Conservation (phyloP, 2,797 vertebrate species). For the Pipistrellus pipistrellus region DNA sequence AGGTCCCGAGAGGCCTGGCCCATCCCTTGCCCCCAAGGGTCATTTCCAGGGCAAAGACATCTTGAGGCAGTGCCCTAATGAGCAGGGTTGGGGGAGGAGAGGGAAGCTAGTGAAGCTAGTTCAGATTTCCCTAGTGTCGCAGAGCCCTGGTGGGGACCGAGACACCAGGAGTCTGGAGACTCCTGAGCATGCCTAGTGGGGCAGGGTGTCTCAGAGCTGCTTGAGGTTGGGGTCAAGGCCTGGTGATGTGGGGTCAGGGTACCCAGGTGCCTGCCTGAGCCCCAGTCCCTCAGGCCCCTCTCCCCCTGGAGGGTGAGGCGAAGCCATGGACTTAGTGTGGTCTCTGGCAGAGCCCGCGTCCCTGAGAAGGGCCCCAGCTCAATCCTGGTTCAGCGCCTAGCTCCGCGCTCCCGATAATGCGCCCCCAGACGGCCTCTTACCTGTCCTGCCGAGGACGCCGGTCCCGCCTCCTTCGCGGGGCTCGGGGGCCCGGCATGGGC, state of each 20-base stretch:
- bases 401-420: conserved; percentile 53
- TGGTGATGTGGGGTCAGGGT: conserved; percentile 40
- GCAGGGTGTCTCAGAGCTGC: conserved; percentile 12
- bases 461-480: conserved; percentile 84
- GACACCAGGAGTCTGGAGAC: conserved; percentile 20
- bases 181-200: neutral
- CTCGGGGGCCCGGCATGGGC: conserved; percentile 79
- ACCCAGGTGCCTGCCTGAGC: neutral
- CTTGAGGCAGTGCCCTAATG: neutral
- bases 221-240: conserved; percentile 58
- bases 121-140: conserved; percentile 1
- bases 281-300: neutral
- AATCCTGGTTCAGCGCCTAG: neutral
- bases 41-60: conserved; percentile 54
- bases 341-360: neutral
- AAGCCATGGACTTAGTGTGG: neutral
- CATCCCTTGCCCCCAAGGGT: conserved; percentile 14
- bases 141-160: neutral
- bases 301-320: neutral
- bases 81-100: conserved; percentile 35
- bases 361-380: conserved; percentile 28
- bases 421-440: conserved; percentile 84
- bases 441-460: conserved; percentile 77
- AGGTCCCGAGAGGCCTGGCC: neutral
- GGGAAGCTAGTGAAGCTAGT: neutral